Evolutionary conservation across 2,113 vertebrate genomes (phyloP), one percentile per base, ranked within the genome.

Genomic region (Campylorhamphus procurvoides): DNA sequence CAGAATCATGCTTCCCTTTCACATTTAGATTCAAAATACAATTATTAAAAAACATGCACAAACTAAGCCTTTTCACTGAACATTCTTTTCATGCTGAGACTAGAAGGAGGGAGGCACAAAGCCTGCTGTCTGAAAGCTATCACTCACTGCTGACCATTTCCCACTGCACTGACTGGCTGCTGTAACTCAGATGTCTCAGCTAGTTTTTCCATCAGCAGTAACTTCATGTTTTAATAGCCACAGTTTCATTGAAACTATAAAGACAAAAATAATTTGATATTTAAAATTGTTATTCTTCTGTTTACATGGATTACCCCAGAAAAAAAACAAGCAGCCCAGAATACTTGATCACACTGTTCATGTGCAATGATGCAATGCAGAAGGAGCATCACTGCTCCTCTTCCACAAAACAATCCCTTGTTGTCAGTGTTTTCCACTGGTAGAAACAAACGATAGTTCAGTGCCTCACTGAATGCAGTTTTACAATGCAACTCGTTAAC

Each of bases 401-500:
- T 88, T 8, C 66, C 56, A 94, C 33, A 89, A 40, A 77, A 84
- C 25, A 55, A 35, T 25, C 85, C 74, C 88, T 95, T 97, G 68
- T 94, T 93, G 62, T 89, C 63, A 73, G 18, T 84, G 47, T 91
- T 95, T 92, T 89, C 44, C 67, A 89, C n/a, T 52, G 56, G 24
- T 56, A 49, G 60, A 71, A 95, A 84, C 49, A 95, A 84, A 66
- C 40, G 71, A 89, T 52, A 84, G 37, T 75, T 91, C 67, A 85
- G 2, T 58, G 53, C 60, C 59, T 71, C 74, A 73, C 0, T 87
- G 60, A 92, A 94, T 69, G 47, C 29, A 46, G 50, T 64, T 92
- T 76, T 50, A 47, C 64, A 82, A n/a, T 24, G 62, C 10, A 13
- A 66, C 72, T 77, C 78, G 18, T 58, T 93, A 94, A 87, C 39